Conservation (phyloP, 2,113 vertebrate genomes). For the Rhegmatorhina hoffmannsi region DNA sequence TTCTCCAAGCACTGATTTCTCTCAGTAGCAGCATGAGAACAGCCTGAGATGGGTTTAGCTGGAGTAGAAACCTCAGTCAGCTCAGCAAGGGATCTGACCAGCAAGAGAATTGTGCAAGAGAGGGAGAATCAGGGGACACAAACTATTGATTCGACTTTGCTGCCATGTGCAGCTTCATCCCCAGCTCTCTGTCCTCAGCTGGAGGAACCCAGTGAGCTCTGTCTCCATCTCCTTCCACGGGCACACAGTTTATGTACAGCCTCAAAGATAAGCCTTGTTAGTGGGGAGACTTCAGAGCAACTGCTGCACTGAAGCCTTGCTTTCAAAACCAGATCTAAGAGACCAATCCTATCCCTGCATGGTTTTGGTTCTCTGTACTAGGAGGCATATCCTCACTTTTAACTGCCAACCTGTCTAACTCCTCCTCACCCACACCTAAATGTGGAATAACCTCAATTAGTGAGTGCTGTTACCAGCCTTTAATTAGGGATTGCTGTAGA, state of each 20-base stretch:
- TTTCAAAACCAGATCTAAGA: not conserved
- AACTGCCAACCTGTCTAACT: not conserved
- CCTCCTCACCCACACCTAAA: not conserved
- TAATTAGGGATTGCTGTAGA: not conserved
- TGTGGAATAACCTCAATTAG: not conserved
- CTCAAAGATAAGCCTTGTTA: not conserved
- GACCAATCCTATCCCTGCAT: not conserved
- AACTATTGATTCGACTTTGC: not conserved
- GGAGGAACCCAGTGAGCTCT: not conserved
- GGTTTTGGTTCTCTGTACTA: not conserved
- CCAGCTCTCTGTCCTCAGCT: not conserved
- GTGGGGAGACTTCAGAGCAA: not conserved
- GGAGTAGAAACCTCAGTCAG: not conserved
- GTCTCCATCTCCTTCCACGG: not conserved
- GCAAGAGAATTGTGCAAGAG: not conserved
- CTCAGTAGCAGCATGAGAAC: not conserved
- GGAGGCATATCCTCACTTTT: not conserved
- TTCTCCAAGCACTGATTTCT: not conserved
- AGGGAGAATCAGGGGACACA: not conserved
- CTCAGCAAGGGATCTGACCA: not conserved
- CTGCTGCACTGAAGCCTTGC: not conserved
- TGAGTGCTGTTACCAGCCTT: not conserved
- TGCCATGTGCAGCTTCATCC: not conserved
- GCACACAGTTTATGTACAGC: fast-evolving
- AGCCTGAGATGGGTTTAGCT: not conserved